A percentile compares a stretch with the other conserved stretches of the same genome.
These are phyloP conservation scores for Strix uralensis DNA, from an alignment of 2,113 vertebrate genomes.

Conservation along the genomic window DNA sequence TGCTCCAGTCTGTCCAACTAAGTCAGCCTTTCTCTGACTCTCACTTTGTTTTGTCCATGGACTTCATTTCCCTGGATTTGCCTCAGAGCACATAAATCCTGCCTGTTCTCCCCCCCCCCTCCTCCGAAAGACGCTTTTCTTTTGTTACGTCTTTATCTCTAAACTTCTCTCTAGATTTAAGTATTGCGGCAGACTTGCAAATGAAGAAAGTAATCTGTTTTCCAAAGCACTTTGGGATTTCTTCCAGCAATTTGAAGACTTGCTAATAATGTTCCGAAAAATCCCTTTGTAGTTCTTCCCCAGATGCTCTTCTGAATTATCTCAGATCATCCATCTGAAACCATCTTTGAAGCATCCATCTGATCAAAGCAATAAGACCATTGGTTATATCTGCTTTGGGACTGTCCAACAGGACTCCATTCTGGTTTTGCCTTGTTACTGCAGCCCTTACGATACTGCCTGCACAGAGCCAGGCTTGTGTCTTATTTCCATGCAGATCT, in stretches of 20 bases:
- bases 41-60: neutral
- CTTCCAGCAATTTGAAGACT: neutral
- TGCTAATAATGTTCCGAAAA: neutral
- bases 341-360: neutral
- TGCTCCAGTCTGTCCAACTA: neutral
- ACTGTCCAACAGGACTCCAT: neutral
- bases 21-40: neutral
- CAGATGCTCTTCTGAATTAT: neutral
- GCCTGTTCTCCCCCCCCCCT: neutral
- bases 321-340: neutral
- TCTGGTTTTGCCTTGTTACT: neutral
- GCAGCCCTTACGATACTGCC: neutral
- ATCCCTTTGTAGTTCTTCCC: neutral
- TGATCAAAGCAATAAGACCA: neutral
- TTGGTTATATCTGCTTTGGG: neutral
- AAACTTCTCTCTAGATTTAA: neutral
- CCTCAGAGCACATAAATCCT: neutral
- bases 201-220: neutral
- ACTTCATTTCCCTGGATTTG: neutral
- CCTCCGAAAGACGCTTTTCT: neutral
- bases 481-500: neutral
- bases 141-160: neutral
- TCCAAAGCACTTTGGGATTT: neutral
- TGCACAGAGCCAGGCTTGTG: neutral
- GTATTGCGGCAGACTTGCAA: neutral